A percentile compares a stretch with the other conserved stretches of the same genome.
phyloP scores from a whole-genome alignment of 2,113 vertebrate species.

The Chaetodon auriga region DNA sequence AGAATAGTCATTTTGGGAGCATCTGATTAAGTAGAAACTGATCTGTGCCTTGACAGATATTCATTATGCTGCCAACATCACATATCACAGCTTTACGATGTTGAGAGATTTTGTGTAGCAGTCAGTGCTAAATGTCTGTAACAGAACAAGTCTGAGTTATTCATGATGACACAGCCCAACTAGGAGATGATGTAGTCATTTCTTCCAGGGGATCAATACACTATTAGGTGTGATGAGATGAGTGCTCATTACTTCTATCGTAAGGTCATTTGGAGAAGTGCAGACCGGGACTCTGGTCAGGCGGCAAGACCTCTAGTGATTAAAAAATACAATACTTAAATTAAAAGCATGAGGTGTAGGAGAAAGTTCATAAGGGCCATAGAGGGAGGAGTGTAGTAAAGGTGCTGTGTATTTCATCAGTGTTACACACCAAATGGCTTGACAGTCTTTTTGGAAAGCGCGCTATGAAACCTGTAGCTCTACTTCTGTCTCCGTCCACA shows the following conservation, averaged over 20 bases:
- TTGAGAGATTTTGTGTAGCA: background rate
- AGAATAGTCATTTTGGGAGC: background rate
- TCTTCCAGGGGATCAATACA: conserved; percentile 59
- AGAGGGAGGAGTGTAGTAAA: background rate
- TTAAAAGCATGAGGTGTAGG: background rate
- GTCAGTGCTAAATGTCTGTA: background rate
- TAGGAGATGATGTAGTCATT: conserved; percentile 57
- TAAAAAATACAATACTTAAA: conserved; percentile 5
- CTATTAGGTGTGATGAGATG: conserved; percentile 54
- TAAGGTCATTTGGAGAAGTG: conserved; percentile 32
- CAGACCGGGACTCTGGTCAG: conserved; percentile 4
- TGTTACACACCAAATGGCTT: too few relatives aligned
- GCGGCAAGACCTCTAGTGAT: background rate
- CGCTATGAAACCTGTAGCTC: conserved; percentile 9
- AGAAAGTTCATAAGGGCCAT: background rate
- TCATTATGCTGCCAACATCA: background rate
- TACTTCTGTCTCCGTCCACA: conserved; percentile 7
- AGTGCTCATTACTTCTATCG: conserved; percentile 39
- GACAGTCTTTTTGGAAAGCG: background rate
- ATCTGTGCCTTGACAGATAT: background rate
- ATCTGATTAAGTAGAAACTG: background rate
- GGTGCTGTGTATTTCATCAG: background rate
- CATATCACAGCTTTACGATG: background rate
- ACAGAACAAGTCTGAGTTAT: background rate
- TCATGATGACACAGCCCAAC: conserved; percentile 29